Conservation (phyloP, 1,140 invertebrate genomes). For the Vollenhovia emeryi region DNA sequence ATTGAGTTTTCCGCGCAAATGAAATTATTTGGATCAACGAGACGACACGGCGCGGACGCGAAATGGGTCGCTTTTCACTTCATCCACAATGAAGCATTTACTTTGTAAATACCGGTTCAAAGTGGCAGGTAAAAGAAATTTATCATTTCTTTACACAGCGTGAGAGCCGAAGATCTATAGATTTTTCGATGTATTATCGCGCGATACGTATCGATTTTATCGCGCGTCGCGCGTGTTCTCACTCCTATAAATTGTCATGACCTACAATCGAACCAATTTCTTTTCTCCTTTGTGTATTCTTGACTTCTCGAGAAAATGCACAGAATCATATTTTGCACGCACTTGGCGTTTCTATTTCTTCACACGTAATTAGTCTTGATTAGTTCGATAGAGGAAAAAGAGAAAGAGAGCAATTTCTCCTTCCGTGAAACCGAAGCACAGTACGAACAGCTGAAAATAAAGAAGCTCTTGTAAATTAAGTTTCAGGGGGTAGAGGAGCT, state of each 20-base stretch:
- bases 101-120: constrained; percentile 20
- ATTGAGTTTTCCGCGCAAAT: constrained; percentile 36
- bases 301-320: background rate
- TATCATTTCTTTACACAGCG: background rate
- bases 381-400: background rate
- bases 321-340: background rate
- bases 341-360: background rate
- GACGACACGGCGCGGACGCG: constrained; percentile 16
- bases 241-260: background rate
- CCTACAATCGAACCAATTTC: background rate
- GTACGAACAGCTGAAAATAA: background rate
- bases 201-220: background rate
- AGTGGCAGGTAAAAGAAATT: constrained; percentile 4
- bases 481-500: constrained; percentile 5
- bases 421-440: background rate
- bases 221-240: background rate
- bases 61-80: constrained; percentile 46
- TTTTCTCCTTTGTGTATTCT: background rate
- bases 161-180: background rate
- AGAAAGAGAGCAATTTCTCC: background rate
- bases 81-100: constrained; percentile 28
- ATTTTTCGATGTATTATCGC: background rate
- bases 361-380: background rate
- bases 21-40: constrained; percentile 45
- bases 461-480: background rate